Base-by-base conservation (phyloP, 1,140 invertebrate species). In the Drosophila bocki region DNA sequence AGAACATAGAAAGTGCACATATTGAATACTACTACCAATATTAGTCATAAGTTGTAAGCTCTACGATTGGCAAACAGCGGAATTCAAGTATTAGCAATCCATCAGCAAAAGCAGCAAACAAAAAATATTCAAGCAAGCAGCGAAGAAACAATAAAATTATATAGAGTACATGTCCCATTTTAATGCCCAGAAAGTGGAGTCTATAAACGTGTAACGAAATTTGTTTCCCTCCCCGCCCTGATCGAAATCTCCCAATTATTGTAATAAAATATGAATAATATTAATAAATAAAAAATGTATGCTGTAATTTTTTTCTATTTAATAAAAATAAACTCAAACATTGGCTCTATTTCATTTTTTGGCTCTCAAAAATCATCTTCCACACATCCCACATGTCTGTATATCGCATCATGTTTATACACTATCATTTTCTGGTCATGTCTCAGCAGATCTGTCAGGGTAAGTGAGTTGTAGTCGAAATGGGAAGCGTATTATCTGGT, bases 1-100 rank as follows among this genome's bases (percentile, higher is more conserved):
- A 44, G 56, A 78, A 47, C 42, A 56, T 48, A 78, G 59, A 82
- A 70, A 76, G 77, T 62, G 69, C 68, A 78, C 68, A 70, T 79
- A 60, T 65, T 68, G 59, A 75, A 57, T 72, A 56, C 53, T 62
- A 80, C 70, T 78, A 60, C 64, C 70, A 60, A 42, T 72, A 79
- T 63, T 88, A 88, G 84, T 88, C 84, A 88, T 88, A 88, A 88
- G 84, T 90, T 75, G 65, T 88, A 90, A 90, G 84, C 78, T 81
- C 84, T 58, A 68, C 54, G 51, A 77, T 87, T 83, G 76, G 75
- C 83, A 64, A 59, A 61, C 33, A 54, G 56, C 69, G 58, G 63
- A 78, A 80, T 84, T 88, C 32, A 84, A 88, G 84, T 88, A 88
- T 88, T 88, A 86, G 77, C 72, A 71, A 63, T 67, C 61, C 64